Base-by-base conservation (phyloP, 2,888 invertebrate genomes). In the Lacanobia oleracea region DNA sequence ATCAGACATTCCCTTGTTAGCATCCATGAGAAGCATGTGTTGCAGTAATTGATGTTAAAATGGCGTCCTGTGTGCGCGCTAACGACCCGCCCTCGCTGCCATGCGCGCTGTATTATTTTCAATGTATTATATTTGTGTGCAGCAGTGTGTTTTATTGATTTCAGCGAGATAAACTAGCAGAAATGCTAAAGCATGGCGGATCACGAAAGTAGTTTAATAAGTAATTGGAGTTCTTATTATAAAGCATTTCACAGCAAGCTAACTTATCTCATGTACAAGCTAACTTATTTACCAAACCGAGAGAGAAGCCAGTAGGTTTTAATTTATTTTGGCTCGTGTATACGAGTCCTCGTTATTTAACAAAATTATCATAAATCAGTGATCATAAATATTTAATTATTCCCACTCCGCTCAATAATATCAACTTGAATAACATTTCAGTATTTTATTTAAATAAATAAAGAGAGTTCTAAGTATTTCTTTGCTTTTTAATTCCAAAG, bases 41-140 rank as follows among this genome's bases (percentile, higher is more conserved):
- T 59, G 67, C 8, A 16, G 48, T 40, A 67, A 60, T 67, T 40
- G 48, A 59, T 60, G 59, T 59, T 60, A 59, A 40, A 60, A 33
- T 48, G 50, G 53, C 40, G 21, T 21, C 27, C 59, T 67, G 27
- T 67, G 67, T 48, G 45, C 23, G 59, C 75, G 53, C 67, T 75
- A 67, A 74, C 53, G 67, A 67, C 21, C 21, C 67, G 37, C 8
- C 21, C 8, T 33, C 14, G 14, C 16, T 45, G 14, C 14, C 6
- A 23, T 40, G 43, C 14, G 14, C 14, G 43, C 14, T 54, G 14
- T 18, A 65, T 40, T 57, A 57, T 51, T 73, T 73, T 45, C 23
- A 45, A 27, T 45, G 9, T 59, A 23, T 48, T 50, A 37, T 14
- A n/a, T 50, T 50, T 72, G 12, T 37, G 9, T 51, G 51, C 27